Conservation (phyloP, 2,113 vertebrate genomes). For the Arothron firmamentum region DNA sequence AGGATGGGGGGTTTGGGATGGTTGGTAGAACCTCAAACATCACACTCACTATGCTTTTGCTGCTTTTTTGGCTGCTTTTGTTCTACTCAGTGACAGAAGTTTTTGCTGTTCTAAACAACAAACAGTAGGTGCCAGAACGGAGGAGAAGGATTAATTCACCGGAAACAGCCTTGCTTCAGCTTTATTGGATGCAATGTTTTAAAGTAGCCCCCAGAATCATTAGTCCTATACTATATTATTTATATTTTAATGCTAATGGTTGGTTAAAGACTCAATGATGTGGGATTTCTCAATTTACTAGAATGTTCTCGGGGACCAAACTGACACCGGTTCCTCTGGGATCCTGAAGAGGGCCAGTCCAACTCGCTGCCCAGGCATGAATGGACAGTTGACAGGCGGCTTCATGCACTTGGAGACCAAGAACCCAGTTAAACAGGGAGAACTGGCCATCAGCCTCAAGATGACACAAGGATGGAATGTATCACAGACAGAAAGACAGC, state of each 20-base stretch:
- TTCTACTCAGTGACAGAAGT: too few relatives aligned
- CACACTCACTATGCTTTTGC: too few relatives aligned
- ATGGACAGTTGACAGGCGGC: constrained; percentile 63
- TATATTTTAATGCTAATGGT: too few relatives aligned
- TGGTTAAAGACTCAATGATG: neutral
- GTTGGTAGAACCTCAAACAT: too few relatives aligned
- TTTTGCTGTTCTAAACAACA: too few relatives aligned
- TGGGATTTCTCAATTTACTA: constrained; percentile 35
- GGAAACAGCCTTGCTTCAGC: neutral
- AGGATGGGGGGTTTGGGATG: too few relatives aligned
- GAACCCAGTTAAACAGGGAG: constrained; percentile 62
- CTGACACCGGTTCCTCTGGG: constrained; percentile 48
- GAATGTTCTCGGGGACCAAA: constrained; percentile 63
- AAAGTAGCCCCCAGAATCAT: neutral
- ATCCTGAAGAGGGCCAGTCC: constrained; percentile 71
- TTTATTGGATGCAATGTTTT: neutral
- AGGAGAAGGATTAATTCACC: too few relatives aligned
- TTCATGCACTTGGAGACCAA: constrained; percentile 69
- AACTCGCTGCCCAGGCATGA: constrained; percentile 62
- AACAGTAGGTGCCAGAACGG: too few relatives aligned
- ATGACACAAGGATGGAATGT: constrained; percentile 48
- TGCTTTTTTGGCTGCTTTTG: too few relatives aligned
- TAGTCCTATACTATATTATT: too few relatives aligned
- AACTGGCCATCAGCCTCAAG: constrained; percentile 52
- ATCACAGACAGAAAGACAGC: constrained; percentile 50